Evolutionary conservation across 64 coral and sea anemone species (phyloP), one percentile per base, ranked within the genome.

Genomic region (Montipora foliosa): DNA sequence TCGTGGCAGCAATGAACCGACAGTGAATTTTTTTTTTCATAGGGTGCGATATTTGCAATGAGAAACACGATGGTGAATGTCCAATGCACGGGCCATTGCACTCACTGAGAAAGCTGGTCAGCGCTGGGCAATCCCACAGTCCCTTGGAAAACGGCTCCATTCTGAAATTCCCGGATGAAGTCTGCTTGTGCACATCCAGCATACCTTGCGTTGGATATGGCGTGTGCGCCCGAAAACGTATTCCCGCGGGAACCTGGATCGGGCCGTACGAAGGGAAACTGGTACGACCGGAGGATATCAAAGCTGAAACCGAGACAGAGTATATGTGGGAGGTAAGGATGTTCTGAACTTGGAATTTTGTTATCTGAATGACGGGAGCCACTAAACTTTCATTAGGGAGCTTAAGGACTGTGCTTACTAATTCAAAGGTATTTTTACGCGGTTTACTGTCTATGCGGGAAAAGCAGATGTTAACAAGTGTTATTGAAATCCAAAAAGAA

Each of bases 311-410:
- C 6, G 98, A 96, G 49, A 99, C 98, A 4, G 94, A 99, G 21
- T 99, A 99, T 70, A 99, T 99, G 98, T 99, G 98, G 98, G 98
- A 99, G 98, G 98, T 99, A 81, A 75, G 79, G 21, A 61, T 3
- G 12, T 15, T 9, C 4, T 64, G 13, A 64, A 12, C 4, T 64
- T 64, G 0, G 4, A 4, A 16, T 4, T 11, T 1, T 64, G 19
- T 11, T 12, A 64, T 64, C 14, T 14, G 61, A 12, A 12, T 16
- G 61, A 16, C 9, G 8, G 61, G 13, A 12, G 11, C 3, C 53
- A 11, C 53, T 37, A 37, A 37, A 37, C 37, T 37, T 37, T 37
- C 37, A 37, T 37, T 37, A 37, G 37, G 37, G 2, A 37, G 37
- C 37, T 37, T 37, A 29, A 29, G 29, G 29, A 29, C 29, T 0